A percentile compares a stretch with the other conserved stretches of the same genome.
These are phyloP conservation scores for Florisuga fusca DNA, from an alignment of 2,797 vertebrate species.

Conservation along the genomic window DNA sequence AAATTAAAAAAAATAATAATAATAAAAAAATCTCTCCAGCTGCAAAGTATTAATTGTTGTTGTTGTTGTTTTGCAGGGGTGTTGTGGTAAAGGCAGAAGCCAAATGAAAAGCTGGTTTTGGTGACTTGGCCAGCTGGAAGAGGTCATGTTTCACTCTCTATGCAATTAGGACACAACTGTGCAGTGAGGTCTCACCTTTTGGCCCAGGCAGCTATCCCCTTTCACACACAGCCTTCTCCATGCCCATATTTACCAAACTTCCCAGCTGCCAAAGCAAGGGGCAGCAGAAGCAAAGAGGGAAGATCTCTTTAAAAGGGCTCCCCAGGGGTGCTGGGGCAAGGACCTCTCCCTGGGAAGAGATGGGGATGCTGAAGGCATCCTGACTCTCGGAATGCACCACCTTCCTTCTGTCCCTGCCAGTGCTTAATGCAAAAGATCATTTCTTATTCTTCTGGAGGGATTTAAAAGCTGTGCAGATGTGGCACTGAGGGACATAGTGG, in stretches of 20 bases:
- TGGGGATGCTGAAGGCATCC: background rate
- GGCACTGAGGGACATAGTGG: background rate
- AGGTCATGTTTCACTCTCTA: conserved; percentile 62
- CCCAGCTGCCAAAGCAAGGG: background rate
- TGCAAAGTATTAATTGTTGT: conserved; percentile 31
- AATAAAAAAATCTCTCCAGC: background rate
- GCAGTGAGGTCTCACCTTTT: conserved; percentile 7
- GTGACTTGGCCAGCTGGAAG: conserved; percentile 26
- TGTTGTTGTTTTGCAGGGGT: conserved; percentile 27
- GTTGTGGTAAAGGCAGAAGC: background rate
- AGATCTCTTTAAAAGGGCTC: background rate
- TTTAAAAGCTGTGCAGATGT: background rate
- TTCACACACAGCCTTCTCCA: background rate
- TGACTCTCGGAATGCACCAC: background rate
- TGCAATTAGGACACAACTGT: conserved; percentile 48
- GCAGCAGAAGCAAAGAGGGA: fast-evolving
- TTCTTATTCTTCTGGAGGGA: background rate
- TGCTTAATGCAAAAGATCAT: fast-evolving
- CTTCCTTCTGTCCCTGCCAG: background rate
- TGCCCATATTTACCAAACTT: background rate
- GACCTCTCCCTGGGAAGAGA: fast-evolving
- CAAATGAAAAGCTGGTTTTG: conserved; percentile 38
- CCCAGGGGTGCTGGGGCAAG: background rate
- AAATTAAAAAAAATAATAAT: background rate
- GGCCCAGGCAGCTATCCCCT: conserved; percentile 25